Conservation (phyloP, 1,140 invertebrate genomes). For the Schlechtendalia chinensis region DNA sequence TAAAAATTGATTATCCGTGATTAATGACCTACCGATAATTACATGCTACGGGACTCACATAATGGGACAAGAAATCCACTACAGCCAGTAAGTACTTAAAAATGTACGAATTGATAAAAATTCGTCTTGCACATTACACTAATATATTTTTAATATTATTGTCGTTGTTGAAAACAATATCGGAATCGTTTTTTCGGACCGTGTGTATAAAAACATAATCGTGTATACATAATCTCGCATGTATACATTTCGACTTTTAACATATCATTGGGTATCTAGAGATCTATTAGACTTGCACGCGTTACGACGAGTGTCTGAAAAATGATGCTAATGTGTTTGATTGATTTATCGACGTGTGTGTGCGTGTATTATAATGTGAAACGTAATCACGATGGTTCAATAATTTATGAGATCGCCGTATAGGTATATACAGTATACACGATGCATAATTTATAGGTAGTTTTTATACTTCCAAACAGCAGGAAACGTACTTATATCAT, state of each 20-base stretch:
- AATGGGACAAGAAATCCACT: background rate
- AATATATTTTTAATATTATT: too few relatives aligned
- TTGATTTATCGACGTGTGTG: background rate
- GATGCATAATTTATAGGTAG: background rate
- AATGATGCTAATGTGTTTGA: background rate
- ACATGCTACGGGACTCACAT: background rate
- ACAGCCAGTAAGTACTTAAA: background rate
- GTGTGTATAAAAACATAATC: background rate
- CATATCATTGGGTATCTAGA: too few relatives aligned
- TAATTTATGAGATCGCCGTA: background rate
- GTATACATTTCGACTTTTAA: conserved; percentile 2
- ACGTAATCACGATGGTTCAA: background rate
- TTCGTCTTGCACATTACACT: background rate
- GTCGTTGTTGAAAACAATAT: too few relatives aligned
- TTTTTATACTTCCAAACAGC: background rate
- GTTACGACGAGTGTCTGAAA: background rate
- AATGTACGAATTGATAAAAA: background rate
- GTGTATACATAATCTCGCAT: background rate
- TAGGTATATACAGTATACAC: too few relatives aligned
- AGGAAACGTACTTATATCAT: background rate
- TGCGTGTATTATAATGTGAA: background rate
- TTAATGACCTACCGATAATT: too few relatives aligned
- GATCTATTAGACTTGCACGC: background rate
- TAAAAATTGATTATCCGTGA: background rate
- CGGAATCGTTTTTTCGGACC: background rate